A percentile compares a stretch with the other conserved stretches of the same genome.
These are phyloP conservation scores for Byasa hedistus DNA, from an alignment of 2,888 invertebrate genomes.

Conservation along the genomic window DNA sequence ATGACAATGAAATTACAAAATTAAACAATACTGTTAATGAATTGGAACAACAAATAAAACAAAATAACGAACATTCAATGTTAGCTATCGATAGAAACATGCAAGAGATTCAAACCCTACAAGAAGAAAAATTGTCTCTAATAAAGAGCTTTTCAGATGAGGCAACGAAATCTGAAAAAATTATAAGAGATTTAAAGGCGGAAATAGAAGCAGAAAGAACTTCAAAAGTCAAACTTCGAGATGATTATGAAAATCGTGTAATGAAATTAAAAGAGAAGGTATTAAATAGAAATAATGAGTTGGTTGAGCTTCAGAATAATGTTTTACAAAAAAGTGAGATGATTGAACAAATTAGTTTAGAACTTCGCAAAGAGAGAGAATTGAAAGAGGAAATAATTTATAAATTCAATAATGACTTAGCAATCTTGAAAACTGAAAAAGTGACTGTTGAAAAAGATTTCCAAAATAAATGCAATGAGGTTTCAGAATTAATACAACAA, in stretches of 20 bases:
- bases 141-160: conserved; percentile 59
- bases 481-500: conserved; percentile 41
- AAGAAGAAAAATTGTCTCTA: conserved; percentile 64
- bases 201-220: conserved; percentile 57
- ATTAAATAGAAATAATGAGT: conserved; percentile 65
- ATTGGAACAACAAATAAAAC: conserved; percentile 58
- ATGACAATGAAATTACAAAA: conserved; percentile 54
- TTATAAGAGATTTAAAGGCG: conserved; percentile 49
- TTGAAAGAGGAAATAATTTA: conserved; percentile 43
- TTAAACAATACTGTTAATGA: conserved; percentile 64
- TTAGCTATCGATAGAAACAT: conserved; percentile 54
- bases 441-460: conserved; percentile 25
- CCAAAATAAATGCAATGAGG: conserved; percentile 37
- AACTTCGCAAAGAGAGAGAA: conserved; percentile 55
- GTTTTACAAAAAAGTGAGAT: conserved; percentile 58
- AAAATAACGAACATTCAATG: conserved; percentile 50
- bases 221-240: conserved; percentile 53
- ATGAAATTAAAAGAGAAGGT: conserved; percentile 69
- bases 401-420: conserved; percentile 45
- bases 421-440: conserved; percentile 27
- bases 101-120: conserved; percentile 59
- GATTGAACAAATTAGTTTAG: conserved; percentile 54
- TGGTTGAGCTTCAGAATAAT: conserved; percentile 65
- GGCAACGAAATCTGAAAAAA: conserved; percentile 53
- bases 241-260: conserved; percentile 58